Evolutionary conservation across 2,888 invertebrate genomes (phyloP).

Genomic region (Gortyna flavago): DNA sequence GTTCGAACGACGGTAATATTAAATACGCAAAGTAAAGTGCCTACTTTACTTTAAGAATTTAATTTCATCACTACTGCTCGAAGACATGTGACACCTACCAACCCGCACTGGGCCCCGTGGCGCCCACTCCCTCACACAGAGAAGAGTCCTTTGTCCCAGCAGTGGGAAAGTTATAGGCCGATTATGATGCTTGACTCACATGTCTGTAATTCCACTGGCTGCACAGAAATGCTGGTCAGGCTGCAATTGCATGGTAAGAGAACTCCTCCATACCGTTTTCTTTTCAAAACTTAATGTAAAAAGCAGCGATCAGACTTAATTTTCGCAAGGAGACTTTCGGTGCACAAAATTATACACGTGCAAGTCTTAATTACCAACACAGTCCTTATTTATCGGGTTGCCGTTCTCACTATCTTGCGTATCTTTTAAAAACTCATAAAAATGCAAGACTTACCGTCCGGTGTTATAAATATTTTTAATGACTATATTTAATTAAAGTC

Average conservation of each 20-base stretch:
- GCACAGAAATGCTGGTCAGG: no score
- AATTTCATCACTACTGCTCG: no score
- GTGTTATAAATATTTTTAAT: constrained; percentile 88
- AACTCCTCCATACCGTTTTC: no score
- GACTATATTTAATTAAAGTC: constrained; percentile 81
- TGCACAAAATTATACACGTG: constrained; percentile 30
- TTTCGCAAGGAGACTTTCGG: constrained; percentile 1
- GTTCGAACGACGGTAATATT: no score
- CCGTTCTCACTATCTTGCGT: constrained; percentile 54
- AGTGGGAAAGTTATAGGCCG: background rate
- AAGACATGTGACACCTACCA: no score
- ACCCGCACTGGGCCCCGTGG: no score
- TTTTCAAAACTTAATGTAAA: background rate
- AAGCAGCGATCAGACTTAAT: background rate
- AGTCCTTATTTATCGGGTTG: constrained; percentile 49
- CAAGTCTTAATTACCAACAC: constrained; percentile 44
- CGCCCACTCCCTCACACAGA: no score
- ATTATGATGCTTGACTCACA: no score
- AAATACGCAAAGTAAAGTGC: no score
- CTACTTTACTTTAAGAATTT: no score
- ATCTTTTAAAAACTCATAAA: constrained; percentile 83
- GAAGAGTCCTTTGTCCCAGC: background rate
- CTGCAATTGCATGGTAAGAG: no score
- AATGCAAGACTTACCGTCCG: constrained; percentile 81
- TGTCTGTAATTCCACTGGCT: no score